Evolutionary conservation across 2,113 vertebrate species (phyloP).

Genomic region (Pelecanoides urinatrix): DNA sequence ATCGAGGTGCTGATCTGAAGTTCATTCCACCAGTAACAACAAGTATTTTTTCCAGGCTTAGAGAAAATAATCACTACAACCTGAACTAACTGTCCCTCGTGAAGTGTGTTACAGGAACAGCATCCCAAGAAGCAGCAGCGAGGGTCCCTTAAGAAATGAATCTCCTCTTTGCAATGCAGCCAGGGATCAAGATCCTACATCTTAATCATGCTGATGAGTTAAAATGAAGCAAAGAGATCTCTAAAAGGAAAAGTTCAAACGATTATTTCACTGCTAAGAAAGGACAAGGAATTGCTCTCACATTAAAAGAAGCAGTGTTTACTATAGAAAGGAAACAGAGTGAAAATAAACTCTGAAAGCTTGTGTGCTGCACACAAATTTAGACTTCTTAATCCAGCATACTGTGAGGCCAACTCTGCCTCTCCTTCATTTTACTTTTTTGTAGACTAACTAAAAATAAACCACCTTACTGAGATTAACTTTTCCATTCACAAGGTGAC

Average conservation of each 20-base stretch:
- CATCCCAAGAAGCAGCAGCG: not conserved
- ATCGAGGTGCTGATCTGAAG: not conserved
- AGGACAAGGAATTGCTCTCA: not conserved
- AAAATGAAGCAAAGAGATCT: not conserved
- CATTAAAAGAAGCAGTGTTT: not conserved
- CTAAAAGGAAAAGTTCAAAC: not conserved
- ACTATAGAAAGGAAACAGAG: not conserved
- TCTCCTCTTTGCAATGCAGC: not conserved
- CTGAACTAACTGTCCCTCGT: not conserved
- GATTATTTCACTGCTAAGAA: not conserved
- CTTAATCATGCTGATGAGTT: not conserved
- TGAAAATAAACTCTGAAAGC: conserved; percentile 23
- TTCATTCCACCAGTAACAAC: not conserved
- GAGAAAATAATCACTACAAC: not conserved
- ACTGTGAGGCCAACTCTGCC: not conserved
- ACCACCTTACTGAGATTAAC: not conserved
- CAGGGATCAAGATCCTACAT: not conserved
- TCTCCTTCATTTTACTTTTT: not conserved
- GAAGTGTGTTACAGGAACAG: not conserved
- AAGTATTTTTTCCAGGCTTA: not conserved
- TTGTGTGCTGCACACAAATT: not conserved
- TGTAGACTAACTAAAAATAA: not conserved
- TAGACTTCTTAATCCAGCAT: not conserved
- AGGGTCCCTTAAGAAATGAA: not conserved
- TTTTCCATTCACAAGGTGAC: conserved; percentile 8